Evolutionary conservation across 2,888 invertebrate species (phyloP), one percentile per base, ranked within the genome.

Genomic region (Diabrotica balteata): DNA sequence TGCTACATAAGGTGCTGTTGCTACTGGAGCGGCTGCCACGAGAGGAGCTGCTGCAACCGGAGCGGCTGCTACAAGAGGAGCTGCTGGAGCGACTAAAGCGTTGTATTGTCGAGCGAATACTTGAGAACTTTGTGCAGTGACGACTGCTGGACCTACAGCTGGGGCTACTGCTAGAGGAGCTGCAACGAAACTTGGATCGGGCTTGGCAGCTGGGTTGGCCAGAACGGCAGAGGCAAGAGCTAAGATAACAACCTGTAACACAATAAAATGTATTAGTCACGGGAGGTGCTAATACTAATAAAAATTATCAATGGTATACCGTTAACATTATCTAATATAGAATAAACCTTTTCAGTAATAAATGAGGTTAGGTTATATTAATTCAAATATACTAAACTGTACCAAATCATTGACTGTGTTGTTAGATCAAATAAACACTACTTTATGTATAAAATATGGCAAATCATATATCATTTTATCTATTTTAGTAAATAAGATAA

Each of bases 91-190:
- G n/a, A 44, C 55, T 57, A 57, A 45, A 8, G 55, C 55, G 17
- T 57, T 57, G 8, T 78, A 57, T 8, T 77, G 77, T 46, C 88
- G 85, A 9, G 87, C 87, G 8, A 89, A 81, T 1, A 87, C 87
- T 80, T 90, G 89, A 9, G 88, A 88, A 82, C 90, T 89, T 76
- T 88, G 87, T 1, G 90, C 88, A 0, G 90, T 90, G 10, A 90
- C 89, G 72, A 88, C 73, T 46, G 80, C 79, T 50, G 80, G 80
- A 50, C 80, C 79, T n/a, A 80, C 11, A 8, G 57, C 43, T 22
- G 57, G 51, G 43, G 50, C 51, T 11, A 32, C 32, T 42, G 51
- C 61, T 8, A 52, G 45, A 52, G 51, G 55, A 57, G 55, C 55
- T 57, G 55, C 55, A 11, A 57, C 9, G 44, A 57, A 17, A 11